Evolutionary conservation across 2,113 vertebrate species (phyloP).

Genomic region (Cryptomyrus ogoouensis): DNA sequence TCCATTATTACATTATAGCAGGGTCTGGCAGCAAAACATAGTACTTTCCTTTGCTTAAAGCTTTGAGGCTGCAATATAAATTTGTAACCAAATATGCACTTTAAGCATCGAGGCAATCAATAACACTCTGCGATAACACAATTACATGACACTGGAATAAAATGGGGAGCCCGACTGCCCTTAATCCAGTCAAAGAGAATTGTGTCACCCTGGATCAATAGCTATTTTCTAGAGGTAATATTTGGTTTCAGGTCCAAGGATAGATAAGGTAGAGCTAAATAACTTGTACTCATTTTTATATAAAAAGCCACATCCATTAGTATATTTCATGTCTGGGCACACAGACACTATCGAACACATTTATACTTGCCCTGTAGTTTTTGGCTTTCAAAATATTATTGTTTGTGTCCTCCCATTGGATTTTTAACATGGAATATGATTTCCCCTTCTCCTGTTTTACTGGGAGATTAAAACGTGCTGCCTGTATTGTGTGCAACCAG

Average conservation of each 20-base stretch:
- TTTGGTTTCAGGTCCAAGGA: conserved; percentile 20
- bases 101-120: conserved; percentile 42
- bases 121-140: conserved; percentile 41
- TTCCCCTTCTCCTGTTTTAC: not conserved
- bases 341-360: not conserved
- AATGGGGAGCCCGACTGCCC: conserved; percentile 24
- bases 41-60: conserved; percentile 25
- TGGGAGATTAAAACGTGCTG: not conserved
- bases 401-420: too few relatives aligned
- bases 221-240: conserved; percentile 33
- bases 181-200: conserved; percentile 29
- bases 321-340: not conserved
- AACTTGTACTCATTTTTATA: not conserved
- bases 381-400: not conserved
- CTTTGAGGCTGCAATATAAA: conserved; percentile 30
- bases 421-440: not conserved
- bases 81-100: conserved; percentile 40
- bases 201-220: conserved; percentile 36
- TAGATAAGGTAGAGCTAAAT: conserved; percentile 13
- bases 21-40: conserved; percentile 20
- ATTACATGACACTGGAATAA: conserved; percentile 31
- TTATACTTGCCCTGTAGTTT: not conserved
- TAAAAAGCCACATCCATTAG: conserved; percentile 8
- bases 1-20: not conserved
- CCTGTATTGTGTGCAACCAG: not conserved